phyloP scores from a whole-genome alignment of 2,797 vertebrate species.

The Ispidina picta region DNA sequence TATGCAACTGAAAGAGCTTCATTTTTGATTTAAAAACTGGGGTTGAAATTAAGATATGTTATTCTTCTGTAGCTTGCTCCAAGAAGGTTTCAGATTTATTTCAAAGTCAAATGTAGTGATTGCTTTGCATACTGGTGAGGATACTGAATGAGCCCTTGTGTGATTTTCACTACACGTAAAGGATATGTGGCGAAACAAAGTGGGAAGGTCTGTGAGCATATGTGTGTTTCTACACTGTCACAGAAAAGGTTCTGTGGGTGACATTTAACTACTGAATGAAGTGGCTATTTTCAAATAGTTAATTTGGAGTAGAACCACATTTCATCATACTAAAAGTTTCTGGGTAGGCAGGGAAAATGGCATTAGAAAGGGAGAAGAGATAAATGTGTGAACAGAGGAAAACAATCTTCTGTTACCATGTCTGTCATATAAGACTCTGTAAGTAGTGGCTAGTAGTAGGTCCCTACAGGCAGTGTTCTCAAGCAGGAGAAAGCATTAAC shows the following conservation, averaged over 20 bases:
- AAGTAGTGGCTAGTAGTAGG: conserved; percentile 84
- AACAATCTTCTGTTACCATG: neutral
- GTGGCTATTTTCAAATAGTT: neutral
- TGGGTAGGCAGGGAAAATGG: conserved; percentile 8
- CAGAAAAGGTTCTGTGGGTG: neutral
- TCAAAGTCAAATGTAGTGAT: neutral
- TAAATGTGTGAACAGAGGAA: conserved; percentile 30
- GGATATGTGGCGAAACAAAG: neutral
- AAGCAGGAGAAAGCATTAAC: conserved; percentile 94
- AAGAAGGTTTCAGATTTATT: neutral
- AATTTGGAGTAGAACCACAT: neutral
- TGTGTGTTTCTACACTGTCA: neutral
- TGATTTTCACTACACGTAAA: neutral
- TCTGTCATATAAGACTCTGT: neutral
- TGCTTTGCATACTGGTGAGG: neutral
- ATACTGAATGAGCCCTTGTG: neutral
- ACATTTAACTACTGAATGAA: neutral
- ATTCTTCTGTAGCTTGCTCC: neutral
- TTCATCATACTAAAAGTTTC: neutral
- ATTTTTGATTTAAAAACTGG: neutral
- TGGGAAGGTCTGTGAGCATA: neutral
- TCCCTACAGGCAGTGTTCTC: conserved; percentile 88
- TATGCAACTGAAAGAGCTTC: neutral
- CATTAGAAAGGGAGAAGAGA: conserved; percentile 27
- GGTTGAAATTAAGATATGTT: neutral